Conservation (phyloP, 2,888 invertebrate species). For the Macaria liturata region DNA sequence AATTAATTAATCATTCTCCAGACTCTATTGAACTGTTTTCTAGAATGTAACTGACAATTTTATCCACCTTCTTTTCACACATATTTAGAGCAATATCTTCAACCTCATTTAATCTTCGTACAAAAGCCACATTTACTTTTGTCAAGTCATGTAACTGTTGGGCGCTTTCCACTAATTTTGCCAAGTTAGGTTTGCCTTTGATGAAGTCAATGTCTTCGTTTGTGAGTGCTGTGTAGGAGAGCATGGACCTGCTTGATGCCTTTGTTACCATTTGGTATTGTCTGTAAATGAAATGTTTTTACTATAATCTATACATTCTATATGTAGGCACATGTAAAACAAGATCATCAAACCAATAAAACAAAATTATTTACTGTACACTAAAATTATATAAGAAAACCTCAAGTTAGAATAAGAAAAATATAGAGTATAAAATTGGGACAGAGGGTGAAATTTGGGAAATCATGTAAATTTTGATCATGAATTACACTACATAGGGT, state of each 20-base stretch:
- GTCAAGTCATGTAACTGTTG: slow-evolving; percentile 61
- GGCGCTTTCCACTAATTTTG: slow-evolving; percentile 64
- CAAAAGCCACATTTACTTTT: slow-evolving; percentile 53
- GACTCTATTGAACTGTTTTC: slow-evolving; percentile 64
- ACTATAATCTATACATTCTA: too few species aligned
- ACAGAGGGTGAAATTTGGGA: too few species aligned
- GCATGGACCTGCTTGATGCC: slow-evolving; percentile 54
- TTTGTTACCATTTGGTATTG: slow-evolving; percentile 64
- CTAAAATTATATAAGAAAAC: too few species aligned
- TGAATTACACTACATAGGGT: too few species aligned
- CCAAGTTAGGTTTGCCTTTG: slow-evolving; percentile 65
- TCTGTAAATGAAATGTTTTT: slow-evolving; percentile 47
- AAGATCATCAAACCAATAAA: too few species aligned
- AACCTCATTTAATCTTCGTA: slow-evolving; percentile 52
- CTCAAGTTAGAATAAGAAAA: too few species aligned
- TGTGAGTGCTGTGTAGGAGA: slow-evolving; percentile 63
- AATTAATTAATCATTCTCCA: neutral
- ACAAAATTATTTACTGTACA: too few species aligned
- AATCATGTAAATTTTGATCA: too few species aligned
- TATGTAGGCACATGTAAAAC: too few species aligned
- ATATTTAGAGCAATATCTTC: slow-evolving; percentile 58
- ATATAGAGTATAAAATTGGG: too few species aligned
- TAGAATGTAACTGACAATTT: slow-evolving; percentile 64
- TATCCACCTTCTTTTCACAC: slow-evolving; percentile 57
- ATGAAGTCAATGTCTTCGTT: slow-evolving; percentile 74